These are phyloP conservation scores for Sesamia nonagrioides DNA, from an alignment of 1,140 invertebrate species.

Conservation along the genomic window DNA sequence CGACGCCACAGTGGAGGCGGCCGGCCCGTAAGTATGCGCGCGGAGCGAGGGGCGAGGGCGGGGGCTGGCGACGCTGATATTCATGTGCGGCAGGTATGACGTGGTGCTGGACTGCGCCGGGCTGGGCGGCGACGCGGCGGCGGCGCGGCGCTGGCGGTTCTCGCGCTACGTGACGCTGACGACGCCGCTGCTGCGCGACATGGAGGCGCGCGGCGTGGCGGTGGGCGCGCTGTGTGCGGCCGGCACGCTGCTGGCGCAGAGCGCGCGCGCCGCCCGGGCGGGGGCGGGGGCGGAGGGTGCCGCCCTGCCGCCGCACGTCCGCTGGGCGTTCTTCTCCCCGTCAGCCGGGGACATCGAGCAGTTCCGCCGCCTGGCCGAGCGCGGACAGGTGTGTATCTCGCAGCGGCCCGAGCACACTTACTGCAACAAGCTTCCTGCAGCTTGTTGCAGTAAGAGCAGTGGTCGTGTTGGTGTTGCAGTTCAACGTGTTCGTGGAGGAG, in stretches of 20 bases:
- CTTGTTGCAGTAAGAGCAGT: not conserved
- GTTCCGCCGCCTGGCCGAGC: constrained; percentile 67
- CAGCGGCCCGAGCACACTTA: not conserved
- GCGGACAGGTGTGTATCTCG: constrained; percentile 56
- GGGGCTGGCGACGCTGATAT: too few relatives aligned
- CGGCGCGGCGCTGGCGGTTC: constrained; percentile 90
- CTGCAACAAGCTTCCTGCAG: too few relatives aligned
- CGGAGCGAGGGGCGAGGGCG: too few relatives aligned
- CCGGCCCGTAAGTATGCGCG: constrained; percentile 89
- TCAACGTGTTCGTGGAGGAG: constrained; percentile 18
- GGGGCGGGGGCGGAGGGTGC: not conserved
- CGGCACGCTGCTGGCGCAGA: constrained; percentile 64
- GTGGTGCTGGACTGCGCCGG: constrained; percentile 95
- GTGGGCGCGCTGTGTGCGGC: constrained; percentile 89
- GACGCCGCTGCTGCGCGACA: constrained; percentile 93
- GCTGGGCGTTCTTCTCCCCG: constrained; percentile 70
- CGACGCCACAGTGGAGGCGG: constrained; percentile 88
- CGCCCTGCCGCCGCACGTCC: constrained; percentile 57
- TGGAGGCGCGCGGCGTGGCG: constrained; percentile 93
- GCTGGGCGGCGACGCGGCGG: constrained; percentile 88
- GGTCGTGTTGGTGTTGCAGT: constrained; percentile 1
- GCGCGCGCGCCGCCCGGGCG: constrained; percentile 48
- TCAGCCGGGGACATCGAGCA: constrained; percentile 60
- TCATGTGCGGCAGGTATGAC: constrained; percentile 90
- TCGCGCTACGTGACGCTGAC: constrained; percentile 94